A percentile compares a stretch with the other conserved stretches of the same genome.
Evolutionary conservation across 2,113 vertebrate genomes (phyloP).

Genomic region (Toxostoma redivivum): DNA sequence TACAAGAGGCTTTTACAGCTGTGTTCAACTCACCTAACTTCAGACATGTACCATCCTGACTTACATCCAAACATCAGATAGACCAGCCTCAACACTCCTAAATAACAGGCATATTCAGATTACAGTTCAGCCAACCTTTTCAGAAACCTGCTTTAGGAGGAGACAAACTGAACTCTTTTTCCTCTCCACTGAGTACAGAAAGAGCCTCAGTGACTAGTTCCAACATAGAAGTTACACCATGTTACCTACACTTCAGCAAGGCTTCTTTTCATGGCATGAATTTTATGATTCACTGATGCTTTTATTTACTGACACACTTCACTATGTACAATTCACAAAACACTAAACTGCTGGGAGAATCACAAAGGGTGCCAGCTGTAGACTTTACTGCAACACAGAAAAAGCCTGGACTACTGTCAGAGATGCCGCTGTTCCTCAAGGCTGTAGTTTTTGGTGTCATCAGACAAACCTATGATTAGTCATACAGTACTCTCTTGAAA

Average conservation of each 20-base stretch:
- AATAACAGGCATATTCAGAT: not conserved
- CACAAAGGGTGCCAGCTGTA: not conserved
- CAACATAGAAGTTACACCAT: not conserved
- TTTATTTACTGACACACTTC: not conserved
- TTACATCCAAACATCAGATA: not conserved
- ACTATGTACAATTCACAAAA: not conserved
- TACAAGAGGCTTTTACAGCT: not conserved
- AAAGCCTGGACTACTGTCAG: not conserved
- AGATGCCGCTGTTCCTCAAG: not conserved
- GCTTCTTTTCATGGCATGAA: not conserved
- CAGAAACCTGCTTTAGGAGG: not conserved
- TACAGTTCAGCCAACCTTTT: not conserved
- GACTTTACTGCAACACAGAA: not conserved
- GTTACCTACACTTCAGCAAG: not conserved
- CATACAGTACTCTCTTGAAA: not conserved
- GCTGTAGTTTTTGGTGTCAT: not conserved
- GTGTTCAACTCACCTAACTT: not conserved
- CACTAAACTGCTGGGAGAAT: not conserved
- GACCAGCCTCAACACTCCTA: not conserved
- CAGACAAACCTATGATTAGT: not conserved
- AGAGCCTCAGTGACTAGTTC: not conserved
- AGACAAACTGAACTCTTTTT: not conserved
- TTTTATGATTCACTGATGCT: not conserved
- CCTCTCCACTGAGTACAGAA: not conserved
- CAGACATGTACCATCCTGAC: not conserved